phyloP scores from a whole-genome alignment of 1,140 invertebrate species.

The Sycobia sp. region DNA sequence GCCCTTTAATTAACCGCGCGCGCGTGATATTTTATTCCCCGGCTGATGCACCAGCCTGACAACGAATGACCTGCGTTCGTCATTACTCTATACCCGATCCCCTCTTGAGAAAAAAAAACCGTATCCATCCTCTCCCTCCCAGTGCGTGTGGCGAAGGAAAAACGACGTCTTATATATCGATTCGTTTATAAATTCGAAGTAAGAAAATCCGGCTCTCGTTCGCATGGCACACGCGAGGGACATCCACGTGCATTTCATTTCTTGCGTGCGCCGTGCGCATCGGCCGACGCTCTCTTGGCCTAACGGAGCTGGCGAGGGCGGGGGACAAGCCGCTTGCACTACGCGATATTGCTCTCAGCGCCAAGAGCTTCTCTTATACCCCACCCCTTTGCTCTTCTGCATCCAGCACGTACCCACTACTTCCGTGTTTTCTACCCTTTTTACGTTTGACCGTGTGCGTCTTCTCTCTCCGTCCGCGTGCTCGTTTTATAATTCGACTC shows the following conservation, averaged over 20 bases:
- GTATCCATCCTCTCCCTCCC: too few species aligned
- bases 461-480: slow-evolving; percentile 6
- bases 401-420: too few species aligned
- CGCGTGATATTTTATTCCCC: too few species aligned
- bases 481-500: slow-evolving; percentile 10
- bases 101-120: too few species aligned
- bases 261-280: slow-evolving; percentile 9
- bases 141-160: neutral
- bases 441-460: neutral
- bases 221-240: neutral
- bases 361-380: slow-evolving; percentile 2
- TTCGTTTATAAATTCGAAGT: slow-evolving; percentile 11
- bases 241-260: slow-evolving; percentile 28
- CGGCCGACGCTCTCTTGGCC: too few species aligned
- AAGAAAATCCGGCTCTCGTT: slow-evolving; percentile 13
- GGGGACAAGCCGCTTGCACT: neutral
- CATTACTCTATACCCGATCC: too few species aligned
- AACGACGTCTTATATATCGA: neutral
- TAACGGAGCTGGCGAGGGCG: too few species aligned
- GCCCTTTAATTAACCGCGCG: too few species aligned
- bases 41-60: too few species aligned
- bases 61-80: too few species aligned
- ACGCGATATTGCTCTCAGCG: slow-evolving; percentile 28
- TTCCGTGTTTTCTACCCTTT: slow-evolving; percentile 20
- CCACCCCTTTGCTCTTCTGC: too few species aligned